Evolutionary conservation across 2,888 invertebrate genomes (phyloP).

Genomic region (Muschampia plurimacula): DNA sequence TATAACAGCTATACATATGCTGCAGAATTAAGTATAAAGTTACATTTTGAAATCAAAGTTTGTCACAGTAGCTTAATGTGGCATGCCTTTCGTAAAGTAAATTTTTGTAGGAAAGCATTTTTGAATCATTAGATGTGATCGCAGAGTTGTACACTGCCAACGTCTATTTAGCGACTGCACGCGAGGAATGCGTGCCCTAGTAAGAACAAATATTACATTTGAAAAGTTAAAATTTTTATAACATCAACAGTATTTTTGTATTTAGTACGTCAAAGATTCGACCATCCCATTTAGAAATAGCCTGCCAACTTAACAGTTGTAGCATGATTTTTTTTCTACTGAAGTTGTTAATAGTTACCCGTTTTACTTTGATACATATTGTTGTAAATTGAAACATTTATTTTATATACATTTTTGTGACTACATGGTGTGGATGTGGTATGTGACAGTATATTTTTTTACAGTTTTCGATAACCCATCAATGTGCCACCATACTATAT

Average conservation of each 20-base stretch:
- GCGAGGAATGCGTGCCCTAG: conserved; percentile 1
- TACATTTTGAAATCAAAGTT: conserved; percentile 28
- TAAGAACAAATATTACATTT: background rate
- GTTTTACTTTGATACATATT: background rate
- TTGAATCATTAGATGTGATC: conserved; percentile 13
- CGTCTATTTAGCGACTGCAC: background rate
- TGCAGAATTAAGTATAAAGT: conserved; percentile 15
- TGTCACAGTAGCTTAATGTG: conserved; percentile 24
- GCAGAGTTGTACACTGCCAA: conserved; percentile 26
- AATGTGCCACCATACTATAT: conserved; percentile 38
- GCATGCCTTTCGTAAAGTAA: conserved; percentile 13
- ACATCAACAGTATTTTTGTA: conserved; percentile 23
- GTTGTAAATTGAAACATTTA: conserved; percentile 5
- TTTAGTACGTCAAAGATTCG: background rate
- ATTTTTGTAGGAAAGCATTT: conserved; percentile 15
- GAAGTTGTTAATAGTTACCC: background rate
- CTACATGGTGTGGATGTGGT: background rate
- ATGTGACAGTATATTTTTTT: conserved; percentile 40
- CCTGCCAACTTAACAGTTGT: background rate
- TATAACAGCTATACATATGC: conserved; percentile 4
- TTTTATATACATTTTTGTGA: conserved; percentile 11
- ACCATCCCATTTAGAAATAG: conserved; percentile 5
- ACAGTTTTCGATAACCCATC: conserved; percentile 28
- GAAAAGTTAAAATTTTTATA: conserved; percentile 8
- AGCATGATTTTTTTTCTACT: background rate